phyloP scores from a whole-genome alignment of 2,888 invertebrate genomes.

The Nasonovia ribisnigri region DNA sequence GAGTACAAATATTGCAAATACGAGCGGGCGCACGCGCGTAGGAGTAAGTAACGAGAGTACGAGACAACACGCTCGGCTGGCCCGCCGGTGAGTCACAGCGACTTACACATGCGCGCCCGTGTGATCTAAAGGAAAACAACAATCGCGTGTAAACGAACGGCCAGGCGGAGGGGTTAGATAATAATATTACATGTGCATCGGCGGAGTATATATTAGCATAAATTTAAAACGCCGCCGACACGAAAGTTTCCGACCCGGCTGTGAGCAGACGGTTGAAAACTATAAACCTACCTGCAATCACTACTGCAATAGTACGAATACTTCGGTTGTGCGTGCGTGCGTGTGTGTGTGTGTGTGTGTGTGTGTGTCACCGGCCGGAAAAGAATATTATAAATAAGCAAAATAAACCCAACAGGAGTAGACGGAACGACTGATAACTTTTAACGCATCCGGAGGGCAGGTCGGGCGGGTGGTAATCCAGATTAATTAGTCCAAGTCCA shows the following conservation, averaged over 20 bases:
- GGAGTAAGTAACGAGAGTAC: neutral
- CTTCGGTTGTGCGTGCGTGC: neutral
- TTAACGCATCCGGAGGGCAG: neutral
- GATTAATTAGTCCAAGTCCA: neutral
- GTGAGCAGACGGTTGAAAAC: neutral
- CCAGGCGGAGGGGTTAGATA: conserved; percentile 21
- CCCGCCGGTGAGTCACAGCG: conserved; percentile 10
- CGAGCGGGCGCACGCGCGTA: neutral
- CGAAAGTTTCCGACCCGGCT: conserved; percentile 4
- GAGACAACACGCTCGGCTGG: conserved; percentile 21
- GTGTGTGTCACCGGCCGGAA: neutral
- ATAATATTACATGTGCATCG: conserved; percentile 31
- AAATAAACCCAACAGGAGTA: neutral
- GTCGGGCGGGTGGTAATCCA: neutral
- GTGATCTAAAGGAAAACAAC: conserved; percentile 30
- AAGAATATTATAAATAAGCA: neutral
- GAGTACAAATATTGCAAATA: neutral
- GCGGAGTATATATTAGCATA: neutral
- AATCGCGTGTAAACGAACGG: conserved; percentile 35
- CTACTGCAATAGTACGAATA: neutral
- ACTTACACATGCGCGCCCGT: neutral
- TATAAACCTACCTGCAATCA: neutral
- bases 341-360: neutral
- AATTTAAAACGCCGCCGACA: neutral
- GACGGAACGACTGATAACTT: neutral